Evolutionary conservation across 2,888 invertebrate species (phyloP), one percentile per base, ranked within the genome.

Genomic region (Tanytarsus gracilentus): DNA sequence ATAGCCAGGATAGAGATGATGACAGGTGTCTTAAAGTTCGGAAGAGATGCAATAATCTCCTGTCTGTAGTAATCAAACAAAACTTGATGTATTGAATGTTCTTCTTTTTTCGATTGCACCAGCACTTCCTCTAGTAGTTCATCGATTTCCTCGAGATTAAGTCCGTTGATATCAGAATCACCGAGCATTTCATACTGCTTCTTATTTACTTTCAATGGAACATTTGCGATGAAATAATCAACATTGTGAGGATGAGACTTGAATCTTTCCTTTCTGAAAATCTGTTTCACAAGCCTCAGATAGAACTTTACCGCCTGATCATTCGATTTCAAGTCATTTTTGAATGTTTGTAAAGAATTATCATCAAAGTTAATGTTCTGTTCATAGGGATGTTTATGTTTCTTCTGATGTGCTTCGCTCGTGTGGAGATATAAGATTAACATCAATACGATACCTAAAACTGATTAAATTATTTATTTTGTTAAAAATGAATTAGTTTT

Each of bases 91-190:
- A 25, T 27, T 27, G 55, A 23, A 4, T 40, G 14, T 14, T 56
- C 18, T 14, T 39, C 39, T 11, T 40, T 16, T 1, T 36, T 36
- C 1, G 39, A 39, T 18, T 26, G 55, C 21, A 27, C 18, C 11
- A 56, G 14, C 14, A 56, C 27, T 27, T 56, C 55, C 11, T 23
- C 55, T 1, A 56, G 3, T 14, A 56, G 18, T 23, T 30, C 55
- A 40, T 56, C 55, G 6, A 56, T 39, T 39, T 56, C 55, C 18
- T 56, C 40, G 6, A 56, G 4, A 40, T 56, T 56, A 2, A 56
- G 27, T 26, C 40, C 27, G 1, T 30, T 25, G 3, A 39, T 40
- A 26, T 27, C 27, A 4, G 25, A 27, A 8, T 56, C 9, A 3
- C 39, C 55, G 1, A 56, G 26, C 11, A 56, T 6, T 5, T 56